Evolutionary conservation across 2,113 vertebrate genomes (phyloP), one percentile per base, ranked within the genome.

Genomic region (Equus quagga): DNA sequence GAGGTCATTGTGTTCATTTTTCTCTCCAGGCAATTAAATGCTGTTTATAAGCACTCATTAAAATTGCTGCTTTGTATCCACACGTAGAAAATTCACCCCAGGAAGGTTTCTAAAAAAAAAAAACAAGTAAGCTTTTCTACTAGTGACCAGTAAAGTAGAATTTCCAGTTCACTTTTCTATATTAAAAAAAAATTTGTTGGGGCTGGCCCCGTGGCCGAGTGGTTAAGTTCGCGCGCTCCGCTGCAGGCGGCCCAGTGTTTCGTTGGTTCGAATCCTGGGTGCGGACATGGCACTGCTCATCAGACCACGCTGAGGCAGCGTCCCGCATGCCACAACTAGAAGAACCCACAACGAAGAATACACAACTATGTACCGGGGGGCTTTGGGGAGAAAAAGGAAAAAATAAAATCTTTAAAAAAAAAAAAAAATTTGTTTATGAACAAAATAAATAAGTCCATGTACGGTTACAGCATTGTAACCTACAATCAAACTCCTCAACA

Each of bases 81-180:
- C 12, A 64, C 46, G 54, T 67, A 44, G 41, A 58, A 15, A 18
- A 18, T 88, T 91, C 76, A 78, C 49, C 5, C 60, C 85, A 93
- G 44, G 17, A 79, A 94, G 21, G 2, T 69, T 80, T 95, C 76
- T 86, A 44, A 79, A 96, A 76, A 70, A 58, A 72, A 41, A 15
- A 62, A 62, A 21, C 60, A 70, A 69, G 56, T 49, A 73, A 14
- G 8, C 15, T 70, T 92, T 95, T 91, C 14, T 85, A 85, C 36
- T 88, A 89, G 79, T 78, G 19, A 91, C 13, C 51, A 79, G 26
- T 70, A 58, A 94, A 72, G 56, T 73, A 56, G 3, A 58, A 86
- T 76, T 96, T 75, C 90, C 89, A 75, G 41, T 72, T 89, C 9
- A 81, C 67, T 92, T 91, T 95, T 92, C 78, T 36, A 76, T 36